Conservation (phyloP, 2,888 invertebrate species). For the Trachelus stipa region DNA sequence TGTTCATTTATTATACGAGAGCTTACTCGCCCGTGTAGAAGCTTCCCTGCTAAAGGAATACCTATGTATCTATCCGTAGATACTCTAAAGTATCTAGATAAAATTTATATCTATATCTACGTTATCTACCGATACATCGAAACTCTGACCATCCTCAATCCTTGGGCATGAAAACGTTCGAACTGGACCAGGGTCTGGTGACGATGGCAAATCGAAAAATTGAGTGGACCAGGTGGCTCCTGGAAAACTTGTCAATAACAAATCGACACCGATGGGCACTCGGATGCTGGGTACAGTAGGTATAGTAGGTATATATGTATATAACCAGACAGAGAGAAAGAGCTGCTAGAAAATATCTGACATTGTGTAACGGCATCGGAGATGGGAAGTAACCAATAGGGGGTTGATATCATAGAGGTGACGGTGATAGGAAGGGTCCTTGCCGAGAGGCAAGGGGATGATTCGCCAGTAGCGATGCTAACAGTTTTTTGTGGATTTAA, state of each 20-base stretch:
- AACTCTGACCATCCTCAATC: too few species aligned
- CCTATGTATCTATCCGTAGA: neutral
- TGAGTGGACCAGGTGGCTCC: neutral
- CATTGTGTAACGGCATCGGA: neutral
- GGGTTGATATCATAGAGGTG: neutral
- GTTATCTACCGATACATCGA: neutral
- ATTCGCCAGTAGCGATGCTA: slow-evolving; percentile 35
- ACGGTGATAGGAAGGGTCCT: neutral
- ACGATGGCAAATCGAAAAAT: neutral
- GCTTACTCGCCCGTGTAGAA: slow-evolving; percentile 2
- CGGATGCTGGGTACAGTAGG: neutral
- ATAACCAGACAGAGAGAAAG: neutral
- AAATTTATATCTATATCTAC: neutral
- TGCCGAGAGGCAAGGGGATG: slow-evolving; percentile 17
- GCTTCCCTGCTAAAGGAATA: neutral
- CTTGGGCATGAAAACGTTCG: too few species aligned
- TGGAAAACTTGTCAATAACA: neutral
- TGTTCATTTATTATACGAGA: slow-evolving; percentile 14
- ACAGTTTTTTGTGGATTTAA: slow-evolving; percentile 58
- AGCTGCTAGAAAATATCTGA: neutral
- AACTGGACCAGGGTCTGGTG: too few species aligned
- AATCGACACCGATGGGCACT: neutral
- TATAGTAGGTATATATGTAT: neutral
- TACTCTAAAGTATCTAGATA: neutral
- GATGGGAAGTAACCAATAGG: neutral